phyloP scores from a whole-genome alignment of 2,888 invertebrate genomes.

The Rhimphoctona megacephalus region DNA sequence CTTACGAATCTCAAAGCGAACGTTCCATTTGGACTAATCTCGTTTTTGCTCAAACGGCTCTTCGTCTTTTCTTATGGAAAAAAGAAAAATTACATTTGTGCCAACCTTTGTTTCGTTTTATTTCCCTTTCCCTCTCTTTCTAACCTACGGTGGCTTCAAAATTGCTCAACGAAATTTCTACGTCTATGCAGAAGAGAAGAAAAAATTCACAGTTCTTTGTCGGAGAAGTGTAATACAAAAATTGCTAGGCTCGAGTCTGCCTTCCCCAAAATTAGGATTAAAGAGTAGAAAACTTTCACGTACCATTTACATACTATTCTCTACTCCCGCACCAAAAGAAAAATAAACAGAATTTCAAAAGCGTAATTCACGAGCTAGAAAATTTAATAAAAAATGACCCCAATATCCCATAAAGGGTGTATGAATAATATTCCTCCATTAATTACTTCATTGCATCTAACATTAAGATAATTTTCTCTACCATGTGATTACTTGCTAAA shows the following conservation, averaged over 20 bases:
- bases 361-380: background rate
- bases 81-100: constrained; percentile 55
- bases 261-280: constrained; percentile 44
- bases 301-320: constrained; percentile 32
- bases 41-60: constrained; percentile 39
- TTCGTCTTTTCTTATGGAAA: constrained; percentile 36
- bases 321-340: background rate
- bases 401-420: background rate
- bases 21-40: constrained; percentile 45
- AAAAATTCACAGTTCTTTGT: constrained; percentile 31
- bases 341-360: background rate
- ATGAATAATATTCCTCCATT: background rate
- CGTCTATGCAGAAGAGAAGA: constrained; percentile 10
- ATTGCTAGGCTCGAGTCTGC: constrained; percentile 28
- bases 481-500: background rate
- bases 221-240: constrained; percentile 37
- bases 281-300: constrained; percentile 37
- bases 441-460: background rate
- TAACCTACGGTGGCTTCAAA: background rate
- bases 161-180: constrained; percentile 8
- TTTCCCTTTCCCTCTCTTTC: constrained; percentile 16
- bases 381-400: background rate
- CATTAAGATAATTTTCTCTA: background rate
- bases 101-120: constrained; percentile 38
- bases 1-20: constrained; percentile 23